These are phyloP conservation scores for Pristis pectinata DNA, from an alignment of 2,797 vertebrate species.

Conservation along the genomic window DNA sequence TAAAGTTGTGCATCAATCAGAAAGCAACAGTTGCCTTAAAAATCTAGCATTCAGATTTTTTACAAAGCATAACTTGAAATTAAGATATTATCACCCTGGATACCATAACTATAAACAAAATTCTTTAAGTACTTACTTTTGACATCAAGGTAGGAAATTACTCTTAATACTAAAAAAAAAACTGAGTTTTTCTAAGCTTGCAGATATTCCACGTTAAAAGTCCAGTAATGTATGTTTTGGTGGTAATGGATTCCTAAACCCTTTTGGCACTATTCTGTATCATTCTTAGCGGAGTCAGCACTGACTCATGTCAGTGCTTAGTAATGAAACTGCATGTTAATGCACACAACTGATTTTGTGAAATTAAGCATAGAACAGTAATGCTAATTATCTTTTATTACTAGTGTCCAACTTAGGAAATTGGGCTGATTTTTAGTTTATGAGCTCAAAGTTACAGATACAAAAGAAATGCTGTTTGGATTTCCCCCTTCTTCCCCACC, in stretches of 20 bases:
- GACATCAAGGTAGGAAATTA: no score
- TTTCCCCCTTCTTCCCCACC: no score
- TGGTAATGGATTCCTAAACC: no score
- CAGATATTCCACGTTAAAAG: not conserved
- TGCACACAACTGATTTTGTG: not conserved
- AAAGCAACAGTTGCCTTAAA: not conserved
- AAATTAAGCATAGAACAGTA: no score
- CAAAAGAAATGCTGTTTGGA: no score
- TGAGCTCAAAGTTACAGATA: no score
- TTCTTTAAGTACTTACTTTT: not conserved
- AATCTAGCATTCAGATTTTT: not conserved
- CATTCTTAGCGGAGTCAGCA: not conserved
- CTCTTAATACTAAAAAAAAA: no score
- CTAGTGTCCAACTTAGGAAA: no score
- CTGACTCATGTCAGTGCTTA: not conserved
- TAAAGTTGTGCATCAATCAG: conserved; percentile 9
- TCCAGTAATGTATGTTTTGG: not conserved
- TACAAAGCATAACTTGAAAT: no score
- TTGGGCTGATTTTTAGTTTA: no score
- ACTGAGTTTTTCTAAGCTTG: not conserved
- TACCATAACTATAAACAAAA: not conserved
- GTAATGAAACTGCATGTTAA: not conserved
- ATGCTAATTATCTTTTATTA: no score
- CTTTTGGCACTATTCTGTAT: no score
- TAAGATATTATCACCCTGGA: not conserved